Evolutionary conservation across 2,888 invertebrate genomes (phyloP).

Genomic region (Catonia carolina): DNA sequence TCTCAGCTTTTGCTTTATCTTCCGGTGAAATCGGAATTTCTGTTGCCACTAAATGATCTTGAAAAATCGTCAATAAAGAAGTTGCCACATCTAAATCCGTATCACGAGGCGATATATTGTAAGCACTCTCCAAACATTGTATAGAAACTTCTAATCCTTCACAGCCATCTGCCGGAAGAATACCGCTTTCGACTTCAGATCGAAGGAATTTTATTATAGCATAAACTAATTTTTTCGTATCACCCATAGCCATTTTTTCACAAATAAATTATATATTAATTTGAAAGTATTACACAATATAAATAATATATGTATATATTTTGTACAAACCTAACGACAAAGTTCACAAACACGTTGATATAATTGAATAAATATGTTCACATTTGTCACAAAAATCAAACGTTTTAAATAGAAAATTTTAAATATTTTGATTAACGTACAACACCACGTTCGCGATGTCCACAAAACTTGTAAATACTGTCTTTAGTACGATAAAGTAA

Average conservation of each 20-base stretch:
- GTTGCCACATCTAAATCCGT: slow-evolving; percentile 2
- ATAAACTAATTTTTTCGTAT: slow-evolving; percentile 41
- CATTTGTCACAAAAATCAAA: too few relatives aligned
- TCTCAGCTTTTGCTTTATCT: slow-evolving; percentile 65
- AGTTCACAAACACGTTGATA: too few relatives aligned
- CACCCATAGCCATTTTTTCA: slow-evolving; percentile 10
- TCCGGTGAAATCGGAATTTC: slow-evolving; percentile 26
- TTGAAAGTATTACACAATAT: too few relatives aligned
- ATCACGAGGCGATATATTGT: slow-evolving; percentile 49
- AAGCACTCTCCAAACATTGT: slow-evolving; percentile 90
- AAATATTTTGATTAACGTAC: too few relatives aligned
- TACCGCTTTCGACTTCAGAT: slow-evolving; percentile 48
- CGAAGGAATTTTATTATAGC: slow-evolving; percentile 53
- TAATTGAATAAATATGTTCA: too few relatives aligned
- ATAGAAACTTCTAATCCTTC: slow-evolving; percentile 90
- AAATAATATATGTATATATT: too few relatives aligned
- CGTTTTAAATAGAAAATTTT: too few relatives aligned
- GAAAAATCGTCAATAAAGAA: slow-evolving; percentile 8
- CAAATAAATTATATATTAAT: too few relatives aligned
- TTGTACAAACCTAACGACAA: too few relatives aligned
- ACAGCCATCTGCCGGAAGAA: slow-evolving; percentile 45
- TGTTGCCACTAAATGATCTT: slow-evolving; percentile 8
- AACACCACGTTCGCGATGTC: too few relatives aligned
- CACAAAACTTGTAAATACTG: too few relatives aligned
- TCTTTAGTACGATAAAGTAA: too few relatives aligned